Evolutionary conservation across 2,888 invertebrate genomes (phyloP), one percentile per base, ranked within the genome.

Genomic region (Oligia strigilis): DNA sequence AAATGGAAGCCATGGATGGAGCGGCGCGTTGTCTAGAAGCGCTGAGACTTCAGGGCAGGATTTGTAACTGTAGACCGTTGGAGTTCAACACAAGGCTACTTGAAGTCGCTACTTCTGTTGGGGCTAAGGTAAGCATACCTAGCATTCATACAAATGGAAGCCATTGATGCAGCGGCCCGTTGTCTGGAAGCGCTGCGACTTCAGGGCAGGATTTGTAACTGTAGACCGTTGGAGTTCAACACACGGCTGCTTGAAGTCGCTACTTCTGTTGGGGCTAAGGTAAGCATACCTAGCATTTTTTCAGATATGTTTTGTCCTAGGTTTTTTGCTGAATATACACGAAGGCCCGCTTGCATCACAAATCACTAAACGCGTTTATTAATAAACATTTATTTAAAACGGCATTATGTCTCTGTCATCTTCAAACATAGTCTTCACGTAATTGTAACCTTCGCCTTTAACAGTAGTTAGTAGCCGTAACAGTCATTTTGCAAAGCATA

Each of bases 1-100:
- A 99, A 93, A 98, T 99, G 98, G 98, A 99, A 91, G 98, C 98
- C 0, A 98, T 99, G 98, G 99, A 99, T 90, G 99, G 98, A 0
- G 98, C 98, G 0, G 99, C 98, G 0, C 96, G 98, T 70, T 99
- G 98, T 90, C 95, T 98, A 62, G 98, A 98, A 91, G 98, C 98
- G 0, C 94, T 99, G 55, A 96, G 98, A 36, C 94, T 98, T 11
- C 98, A 99, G 91, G 98, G 98, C 91, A 98, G 98, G 92, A 99
- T 99, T 90, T 99, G 99, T 95, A 98, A 99, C 95, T 99, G 99
- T 93, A 97, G 98, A 80, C 99, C 99, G 1, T 94, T 99, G 82
- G 99, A 99, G 94, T 99, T 99, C 93, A 99, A 99, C 94, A 98
- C 98, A 1, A 97, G 98, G 81, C 95, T 99, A 40, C 95, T 99